A percentile compares a stretch with the other conserved stretches of the same genome.
Conservation (phyloP, 2,113 vertebrate species). For the Gopherus evgoodei region DNA sequence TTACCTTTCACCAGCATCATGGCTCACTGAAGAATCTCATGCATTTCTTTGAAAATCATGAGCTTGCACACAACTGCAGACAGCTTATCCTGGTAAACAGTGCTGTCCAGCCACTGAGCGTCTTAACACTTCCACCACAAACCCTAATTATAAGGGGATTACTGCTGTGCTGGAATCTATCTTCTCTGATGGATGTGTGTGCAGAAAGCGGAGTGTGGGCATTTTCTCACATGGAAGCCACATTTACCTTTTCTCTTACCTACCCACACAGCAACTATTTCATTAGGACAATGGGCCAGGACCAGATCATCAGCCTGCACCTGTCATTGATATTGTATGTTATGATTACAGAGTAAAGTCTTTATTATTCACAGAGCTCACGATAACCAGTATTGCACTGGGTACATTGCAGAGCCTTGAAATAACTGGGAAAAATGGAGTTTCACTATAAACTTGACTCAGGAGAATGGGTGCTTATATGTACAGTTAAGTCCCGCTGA, state of each 20-base stretch:
- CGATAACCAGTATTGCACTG: not conserved
- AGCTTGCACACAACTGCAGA: not conserved
- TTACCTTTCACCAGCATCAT: not conserved
- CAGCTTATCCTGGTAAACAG: not conserved
- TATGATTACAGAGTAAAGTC: not conserved
- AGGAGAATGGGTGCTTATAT: not conserved
- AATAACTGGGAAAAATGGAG: not conserved
- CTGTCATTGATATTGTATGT: fast-evolving
- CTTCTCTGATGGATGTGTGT: not conserved
- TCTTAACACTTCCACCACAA: not conserved
- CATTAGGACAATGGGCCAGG: not conserved
- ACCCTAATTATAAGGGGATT: not conserved
- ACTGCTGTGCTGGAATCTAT: fast-evolving
- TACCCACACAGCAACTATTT: not conserved
- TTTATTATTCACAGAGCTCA: not conserved
- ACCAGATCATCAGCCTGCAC: not conserved
- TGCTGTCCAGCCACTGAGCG: fast-evolving
- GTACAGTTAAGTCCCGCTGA: not conserved
- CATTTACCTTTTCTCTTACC: not conserved
- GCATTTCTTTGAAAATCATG: not conserved
- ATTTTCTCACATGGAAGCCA: not conserved
- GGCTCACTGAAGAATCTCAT: not conserved
- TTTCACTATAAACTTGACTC: not conserved
- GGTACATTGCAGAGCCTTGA: not conserved
- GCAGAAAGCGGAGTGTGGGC: not conserved